A percentile compares a stretch with the other conserved stretches of the same genome.
These are phyloP conservation scores for Echeneis naucrates DNA, from an alignment of 2,797 vertebrate species.

Conservation along the genomic window DNA sequence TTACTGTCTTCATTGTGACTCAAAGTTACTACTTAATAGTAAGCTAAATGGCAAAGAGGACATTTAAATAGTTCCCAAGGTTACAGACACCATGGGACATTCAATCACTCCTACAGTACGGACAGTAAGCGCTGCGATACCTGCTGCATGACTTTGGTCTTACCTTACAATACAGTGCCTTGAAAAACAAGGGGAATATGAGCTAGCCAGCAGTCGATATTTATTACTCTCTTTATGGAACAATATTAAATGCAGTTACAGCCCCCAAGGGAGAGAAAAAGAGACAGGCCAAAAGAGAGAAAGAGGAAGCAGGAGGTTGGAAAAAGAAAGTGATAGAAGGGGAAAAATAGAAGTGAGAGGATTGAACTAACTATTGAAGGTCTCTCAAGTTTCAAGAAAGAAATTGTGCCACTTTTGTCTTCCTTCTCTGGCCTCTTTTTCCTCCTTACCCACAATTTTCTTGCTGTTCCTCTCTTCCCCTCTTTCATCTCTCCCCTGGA, in stretches of 20 bases:
- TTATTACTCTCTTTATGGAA: conserved; percentile 85
- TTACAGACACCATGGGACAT: conserved; percentile 33
- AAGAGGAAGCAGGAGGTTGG: conserved; percentile 38
- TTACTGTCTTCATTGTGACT: neutral
- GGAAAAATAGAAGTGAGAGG: conserved; percentile 10
- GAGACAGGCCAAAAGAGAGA: conserved; percentile 51
- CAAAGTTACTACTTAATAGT: conserved; percentile 16
- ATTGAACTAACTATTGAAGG: conserved; percentile 44
- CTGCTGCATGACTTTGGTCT: conserved; percentile 70
- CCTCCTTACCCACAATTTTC: conserved; percentile 41
- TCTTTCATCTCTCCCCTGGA: conserved; percentile 53
- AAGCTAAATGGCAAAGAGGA: conserved; percentile 25
- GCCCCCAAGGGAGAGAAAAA: conserved; percentile 63
- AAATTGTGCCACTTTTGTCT: conserved; percentile 47
- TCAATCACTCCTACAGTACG: conserved; percentile 28
- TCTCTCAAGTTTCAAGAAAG: conserved; percentile 71
- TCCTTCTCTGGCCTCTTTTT: conserved; percentile 18
- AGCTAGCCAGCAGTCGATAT: conserved; percentile 80
- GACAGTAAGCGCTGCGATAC: conserved; percentile 30
- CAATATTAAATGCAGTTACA: conserved; percentile 84
- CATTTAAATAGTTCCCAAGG: conserved; percentile 45
- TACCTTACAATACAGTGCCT: conserved; percentile 64
- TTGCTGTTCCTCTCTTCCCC: conserved; percentile 11
- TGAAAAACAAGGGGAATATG: conserved; percentile 76
- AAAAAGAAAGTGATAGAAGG: conserved; percentile 54